phyloP scores from a whole-genome alignment of 1,140 invertebrate species.

The Papilio helenus region DNA sequence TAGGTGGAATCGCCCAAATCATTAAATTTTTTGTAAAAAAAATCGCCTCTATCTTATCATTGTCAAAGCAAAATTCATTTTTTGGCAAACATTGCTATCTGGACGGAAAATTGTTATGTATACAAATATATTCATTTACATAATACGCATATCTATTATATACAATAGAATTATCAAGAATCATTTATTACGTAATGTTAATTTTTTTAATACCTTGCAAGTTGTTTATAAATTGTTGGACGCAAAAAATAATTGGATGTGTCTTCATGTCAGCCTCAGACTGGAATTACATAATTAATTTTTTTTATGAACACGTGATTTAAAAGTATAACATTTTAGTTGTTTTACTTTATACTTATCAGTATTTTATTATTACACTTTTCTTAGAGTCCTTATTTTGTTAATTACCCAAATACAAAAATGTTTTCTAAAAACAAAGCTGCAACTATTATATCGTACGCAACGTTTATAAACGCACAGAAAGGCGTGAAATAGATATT shows the following conservation, averaged over 20 bases:
- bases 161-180: conserved; percentile 31
- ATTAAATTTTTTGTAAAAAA: not conserved
- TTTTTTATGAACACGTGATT: not conserved
- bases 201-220: conserved; percentile 9
- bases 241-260: conserved; percentile 9
- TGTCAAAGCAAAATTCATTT: not conserved
- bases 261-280: not conserved
- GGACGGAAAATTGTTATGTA: not conserved
- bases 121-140: not conserved
- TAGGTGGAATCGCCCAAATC: not conserved
- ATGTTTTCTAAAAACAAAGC: too few relatives aligned
- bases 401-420: too few relatives aligned
- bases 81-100: not conserved
- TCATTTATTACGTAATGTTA: not conserved
- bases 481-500: conserved; percentile 33
- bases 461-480: not conserved
- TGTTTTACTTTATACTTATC: not conserved
- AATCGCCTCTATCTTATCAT: not conserved
- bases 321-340: not conserved
- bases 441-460: too few relatives aligned
- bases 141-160: not conserved
- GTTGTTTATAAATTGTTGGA: conserved; percentile 22
- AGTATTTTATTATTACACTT: too few relatives aligned
- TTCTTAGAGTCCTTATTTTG: too few relatives aligned
- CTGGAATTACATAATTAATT: not conserved